Evolutionary conservation across 2,888 invertebrate genomes (phyloP), one percentile per base, ranked within the genome.

Genomic region (Andrena hattorfiana): DNA sequence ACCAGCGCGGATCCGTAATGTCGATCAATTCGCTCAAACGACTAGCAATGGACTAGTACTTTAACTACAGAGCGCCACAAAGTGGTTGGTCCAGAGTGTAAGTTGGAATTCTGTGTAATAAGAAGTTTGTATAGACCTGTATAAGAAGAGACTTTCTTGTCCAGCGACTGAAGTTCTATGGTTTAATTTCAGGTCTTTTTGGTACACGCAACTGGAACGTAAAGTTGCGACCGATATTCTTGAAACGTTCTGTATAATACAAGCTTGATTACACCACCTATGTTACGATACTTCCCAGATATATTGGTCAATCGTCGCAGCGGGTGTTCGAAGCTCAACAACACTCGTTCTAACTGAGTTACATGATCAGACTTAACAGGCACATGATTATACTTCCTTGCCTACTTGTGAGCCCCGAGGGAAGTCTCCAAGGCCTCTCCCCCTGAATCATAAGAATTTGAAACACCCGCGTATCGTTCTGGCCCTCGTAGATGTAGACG

Each of bases 401-500:
- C 4, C 23, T 26, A 56, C 23, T 2, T 26, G 20, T 23, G 4
- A 10, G 4, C 56, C 23, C 26, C 10, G 56, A 4, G 10, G 8
- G 3, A 56, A 20, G 23, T 20, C 5, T 71, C 2, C 16, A 16
- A 62, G 32, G 30, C 20, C 10, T 32, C 23, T n/a, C n/a, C 13
- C 49, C 8, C 35, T 68, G n/a, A 32, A 77, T 67, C 30, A 66
- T 49, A 75, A 35, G 48, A 32, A 28, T 64, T 1, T 8, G 73
- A 42, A 59, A 35, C 56, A 13, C 4, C 42, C 56, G 51, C 23
- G 32, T 68, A 13, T 32, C 48, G 26, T 20, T 35, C 1, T 26
- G 13, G 62, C 8, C 28, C 68, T 35, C 8, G 72, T 59, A 67
- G 77, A 86, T 87, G 89, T 88, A 85, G 83, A 85, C 83, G 69